These are phyloP conservation scores for Drosophila subpulchrella DNA, from an alignment of 1,140 invertebrate species.

Conservation along the genomic window DNA sequence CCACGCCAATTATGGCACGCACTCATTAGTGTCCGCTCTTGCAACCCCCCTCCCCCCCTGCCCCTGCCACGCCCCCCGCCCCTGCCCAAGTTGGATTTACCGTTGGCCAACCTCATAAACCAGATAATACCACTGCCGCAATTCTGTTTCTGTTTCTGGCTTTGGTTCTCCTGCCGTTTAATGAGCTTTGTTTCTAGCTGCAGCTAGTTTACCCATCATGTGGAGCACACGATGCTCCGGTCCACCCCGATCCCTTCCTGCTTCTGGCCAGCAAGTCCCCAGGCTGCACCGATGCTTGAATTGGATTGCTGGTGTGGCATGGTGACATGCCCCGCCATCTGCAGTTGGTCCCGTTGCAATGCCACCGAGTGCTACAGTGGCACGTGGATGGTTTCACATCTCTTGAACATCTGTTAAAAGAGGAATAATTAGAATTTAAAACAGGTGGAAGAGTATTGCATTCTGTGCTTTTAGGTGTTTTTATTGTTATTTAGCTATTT, in stretches of 20 bases:
- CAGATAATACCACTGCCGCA: constrained; percentile 58
- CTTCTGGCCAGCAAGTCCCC: constrained; percentile 1
- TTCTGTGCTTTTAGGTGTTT: no score
- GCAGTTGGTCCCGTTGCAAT: constrained; percentile 30
- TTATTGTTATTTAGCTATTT: no score
- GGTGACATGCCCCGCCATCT: constrained; percentile 34
- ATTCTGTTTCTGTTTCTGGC: constrained; percentile 43
- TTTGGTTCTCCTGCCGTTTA: constrained; percentile 51
- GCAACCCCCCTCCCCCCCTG: background rate
- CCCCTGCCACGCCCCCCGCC: constrained; percentile 2
- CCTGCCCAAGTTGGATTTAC: constrained; percentile 44
- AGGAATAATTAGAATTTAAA: background rate
- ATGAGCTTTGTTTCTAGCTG: constrained; percentile 64
- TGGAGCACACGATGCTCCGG: constrained; percentile 15
- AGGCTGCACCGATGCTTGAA: constrained; percentile 13
- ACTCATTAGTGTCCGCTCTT: constrained; percentile 56
- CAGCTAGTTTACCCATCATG: constrained; percentile 44
- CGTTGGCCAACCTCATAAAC: constrained; percentile 74
- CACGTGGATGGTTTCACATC: constrained; percentile 2
- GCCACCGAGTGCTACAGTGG: constrained; percentile 18
- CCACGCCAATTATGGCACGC: constrained; percentile 62
- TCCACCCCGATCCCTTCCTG: background rate
- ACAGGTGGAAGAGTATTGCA: no score
- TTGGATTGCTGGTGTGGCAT: constrained; percentile 22
- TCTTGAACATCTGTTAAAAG: background rate